phyloP scores from a whole-genome alignment of 1,140 invertebrate genomes.

The Polypedilum vanderplanki region DNA sequence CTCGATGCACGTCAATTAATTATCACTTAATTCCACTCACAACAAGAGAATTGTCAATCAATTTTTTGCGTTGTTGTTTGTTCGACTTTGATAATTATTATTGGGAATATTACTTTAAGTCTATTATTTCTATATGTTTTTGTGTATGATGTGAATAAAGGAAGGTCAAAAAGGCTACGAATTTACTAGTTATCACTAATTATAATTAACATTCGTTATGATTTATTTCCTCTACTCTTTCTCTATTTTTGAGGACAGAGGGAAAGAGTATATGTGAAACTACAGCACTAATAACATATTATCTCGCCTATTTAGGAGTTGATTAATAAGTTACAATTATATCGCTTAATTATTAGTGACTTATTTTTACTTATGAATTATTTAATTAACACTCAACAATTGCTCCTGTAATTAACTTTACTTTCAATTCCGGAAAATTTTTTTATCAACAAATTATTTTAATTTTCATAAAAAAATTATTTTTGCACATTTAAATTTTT shows the following conservation, averaged over 20 bases:
- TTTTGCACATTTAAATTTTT: background rate
- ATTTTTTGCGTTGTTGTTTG: background rate
- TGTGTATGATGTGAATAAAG: background rate
- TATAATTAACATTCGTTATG: conserved; percentile 6
- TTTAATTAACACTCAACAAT: conserved; percentile 19
- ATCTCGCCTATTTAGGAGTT: background rate
- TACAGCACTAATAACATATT: conserved; percentile 1
- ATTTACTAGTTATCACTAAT: conserved; percentile 14
- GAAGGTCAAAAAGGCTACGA: conserved; percentile 16
- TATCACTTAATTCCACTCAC: conserved; percentile 17
- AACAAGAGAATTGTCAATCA: conserved; percentile 12
- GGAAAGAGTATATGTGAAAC: background rate
- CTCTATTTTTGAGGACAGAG: background rate
- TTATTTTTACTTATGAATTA: conserved; percentile 15
- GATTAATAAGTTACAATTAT: background rate
- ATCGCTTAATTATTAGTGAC: background rate
- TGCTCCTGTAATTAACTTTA: background rate
- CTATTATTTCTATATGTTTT: background rate
- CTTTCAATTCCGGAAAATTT: background rate
- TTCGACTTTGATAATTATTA: background rate
- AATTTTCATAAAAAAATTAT: background rate
- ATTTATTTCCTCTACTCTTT: too few relatives aligned
- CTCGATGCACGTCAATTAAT: background rate
- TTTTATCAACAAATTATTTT: background rate
- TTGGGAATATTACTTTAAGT: background rate